phyloP scores from a whole-genome alignment of 2,113 vertebrate species.

The Cheilinus undulatus region DNA sequence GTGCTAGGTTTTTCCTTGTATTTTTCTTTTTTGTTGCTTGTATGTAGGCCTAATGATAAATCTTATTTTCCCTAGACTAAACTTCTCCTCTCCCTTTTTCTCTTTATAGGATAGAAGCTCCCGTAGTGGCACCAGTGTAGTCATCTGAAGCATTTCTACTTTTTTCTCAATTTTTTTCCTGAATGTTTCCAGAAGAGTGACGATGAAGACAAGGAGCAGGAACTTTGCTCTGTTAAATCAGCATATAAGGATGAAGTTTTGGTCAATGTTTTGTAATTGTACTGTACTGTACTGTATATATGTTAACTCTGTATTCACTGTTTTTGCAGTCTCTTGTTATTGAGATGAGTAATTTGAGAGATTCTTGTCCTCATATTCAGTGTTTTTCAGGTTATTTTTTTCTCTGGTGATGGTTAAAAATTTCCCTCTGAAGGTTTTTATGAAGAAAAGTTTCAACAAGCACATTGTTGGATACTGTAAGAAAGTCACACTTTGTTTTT shows the following conservation, averaged over 20 bases:
- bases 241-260: neutral
- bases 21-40: neutral
- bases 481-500: neutral
- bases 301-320: conserved; percentile 12
- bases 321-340: neutral
- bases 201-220: conserved; percentile 53
- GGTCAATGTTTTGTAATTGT: neutral
- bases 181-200: conserved; percentile 43
- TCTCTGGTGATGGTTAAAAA: conserved; percentile 28
- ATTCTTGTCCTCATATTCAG: conserved; percentile 3
- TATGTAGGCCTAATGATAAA: conserved; percentile 8
- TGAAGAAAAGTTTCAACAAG: conserved; percentile 19
- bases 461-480: conserved; percentile 4
- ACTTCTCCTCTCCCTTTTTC: conserved; percentile 45
- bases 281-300: conserved; percentile 9
- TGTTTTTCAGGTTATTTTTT: neutral
- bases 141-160: conserved; percentile 84
- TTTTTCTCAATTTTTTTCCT: conserved; percentile 37
- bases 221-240: conserved; percentile 21
- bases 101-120: conserved; percentile 91
- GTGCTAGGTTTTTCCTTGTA: too few species aligned
- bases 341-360: neutral
- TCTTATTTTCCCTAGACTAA: neutral
- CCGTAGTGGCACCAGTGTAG: conserved; percentile 89
- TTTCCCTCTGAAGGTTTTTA: neutral